phyloP scores from a whole-genome alignment of 2,113 vertebrate genomes.

The Silurus asotus region DNA sequence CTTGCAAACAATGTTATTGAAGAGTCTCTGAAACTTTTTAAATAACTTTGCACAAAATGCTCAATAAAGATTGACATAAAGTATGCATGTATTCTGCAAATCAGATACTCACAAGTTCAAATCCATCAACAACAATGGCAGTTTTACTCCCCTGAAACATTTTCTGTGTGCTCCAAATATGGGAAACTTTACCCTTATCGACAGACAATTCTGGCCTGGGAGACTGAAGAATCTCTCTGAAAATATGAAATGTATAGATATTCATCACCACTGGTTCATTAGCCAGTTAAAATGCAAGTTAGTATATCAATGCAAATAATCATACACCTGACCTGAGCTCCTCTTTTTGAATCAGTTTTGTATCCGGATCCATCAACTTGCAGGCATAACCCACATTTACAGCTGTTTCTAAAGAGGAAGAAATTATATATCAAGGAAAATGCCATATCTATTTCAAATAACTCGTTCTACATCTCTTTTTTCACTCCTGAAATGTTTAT shows the following conservation, averaged over 20 bases:
- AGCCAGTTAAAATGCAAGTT: constrained; percentile 31
- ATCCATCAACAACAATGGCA: constrained; percentile 81
- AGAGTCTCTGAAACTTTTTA: not conserved
- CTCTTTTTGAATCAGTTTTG: constrained; percentile 81
- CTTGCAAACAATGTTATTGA: not conserved
- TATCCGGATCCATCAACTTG: constrained; percentile 80
- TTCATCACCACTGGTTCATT: not conserved
- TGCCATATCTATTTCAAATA: not conserved
- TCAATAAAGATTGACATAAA: not conserved
- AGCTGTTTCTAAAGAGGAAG: constrained; percentile 80
- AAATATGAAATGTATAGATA: not conserved
- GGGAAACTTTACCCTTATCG: constrained; percentile 51
- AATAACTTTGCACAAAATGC: not conserved
- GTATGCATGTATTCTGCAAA: not conserved
- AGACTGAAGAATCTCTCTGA: constrained; percentile 79
- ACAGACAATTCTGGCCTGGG: constrained; percentile 67
- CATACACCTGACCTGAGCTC: constrained; percentile 76
- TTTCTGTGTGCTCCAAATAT: constrained; percentile 57
- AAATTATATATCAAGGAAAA: not conserved
- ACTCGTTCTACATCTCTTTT: not conserved
- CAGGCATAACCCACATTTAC: constrained; percentile 89
- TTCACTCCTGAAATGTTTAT: not conserved
- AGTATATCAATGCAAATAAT: not conserved
- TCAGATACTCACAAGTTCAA: constrained; percentile 80
- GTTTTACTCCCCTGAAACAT: constrained; percentile 57